Evolutionary conservation across 1,140 invertebrate species (phyloP).

Genomic region (Caenorhabditis brenneri): DNA sequence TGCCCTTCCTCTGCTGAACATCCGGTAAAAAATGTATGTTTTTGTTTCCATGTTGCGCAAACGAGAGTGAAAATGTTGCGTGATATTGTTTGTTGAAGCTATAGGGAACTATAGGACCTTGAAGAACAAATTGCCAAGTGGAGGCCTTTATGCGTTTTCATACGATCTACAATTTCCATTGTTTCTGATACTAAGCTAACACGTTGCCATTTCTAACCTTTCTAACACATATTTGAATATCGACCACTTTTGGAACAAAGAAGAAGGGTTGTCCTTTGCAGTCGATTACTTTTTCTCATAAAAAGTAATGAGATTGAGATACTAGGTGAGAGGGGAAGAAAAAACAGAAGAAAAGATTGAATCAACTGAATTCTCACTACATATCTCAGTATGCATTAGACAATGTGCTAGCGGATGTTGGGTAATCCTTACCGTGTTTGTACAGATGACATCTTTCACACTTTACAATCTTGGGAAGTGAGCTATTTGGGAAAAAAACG

Average conservation of each 20-base stretch:
- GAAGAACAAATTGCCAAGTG: too few relatives aligned
- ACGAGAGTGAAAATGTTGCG: too few relatives aligned
- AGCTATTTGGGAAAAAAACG: not conserved
- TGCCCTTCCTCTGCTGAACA: too few relatives aligned
- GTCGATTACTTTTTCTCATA: not conserved
- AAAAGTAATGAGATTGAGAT: not conserved
- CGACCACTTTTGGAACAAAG: not conserved
- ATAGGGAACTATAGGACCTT: too few relatives aligned
- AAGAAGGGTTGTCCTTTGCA: not conserved
- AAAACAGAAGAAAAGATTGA: not conserved
- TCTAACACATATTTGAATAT: not conserved
- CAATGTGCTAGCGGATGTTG: constrained; percentile 3
- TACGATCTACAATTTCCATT: too few relatives aligned
- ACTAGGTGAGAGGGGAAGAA: not conserved
- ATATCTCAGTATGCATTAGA: not conserved
- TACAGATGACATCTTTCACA: constrained; percentile 24
- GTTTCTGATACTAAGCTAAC: not conserved
- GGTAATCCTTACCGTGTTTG: not conserved
- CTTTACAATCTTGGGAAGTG: not conserved
- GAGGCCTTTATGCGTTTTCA: too few relatives aligned
- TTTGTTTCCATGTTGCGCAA: too few relatives aligned
- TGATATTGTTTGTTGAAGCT: too few relatives aligned
- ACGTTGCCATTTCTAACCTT: not conserved
- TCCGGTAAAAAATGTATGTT: too few relatives aligned
- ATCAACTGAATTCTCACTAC: not conserved